Base-by-base conservation (phyloP, 2,888 invertebrate species). In the Taphrorychus bicolor region DNA sequence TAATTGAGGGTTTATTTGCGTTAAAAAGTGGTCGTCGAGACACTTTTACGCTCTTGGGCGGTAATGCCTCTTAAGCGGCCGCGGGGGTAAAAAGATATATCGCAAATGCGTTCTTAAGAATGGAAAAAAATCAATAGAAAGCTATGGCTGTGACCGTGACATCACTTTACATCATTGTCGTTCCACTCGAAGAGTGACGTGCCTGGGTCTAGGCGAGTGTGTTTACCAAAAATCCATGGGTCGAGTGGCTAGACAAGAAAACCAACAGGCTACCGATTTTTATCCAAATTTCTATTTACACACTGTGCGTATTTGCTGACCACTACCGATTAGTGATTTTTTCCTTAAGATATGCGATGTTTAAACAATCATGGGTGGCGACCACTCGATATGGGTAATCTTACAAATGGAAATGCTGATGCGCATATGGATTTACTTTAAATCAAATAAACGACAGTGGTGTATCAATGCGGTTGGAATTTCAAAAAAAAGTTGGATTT, bases 251-350 rank as follows among this genome's bases (percentile, higher is more conserved):
- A 42, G 56, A 60, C 41, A 64, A 60, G 40, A 59, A 57, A 73
- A 51, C 51, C 19, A 75, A 76, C 70, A 74, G 59, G 72, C 76
- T 76, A 74, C 76, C 70, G 73, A 74, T 73, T 71, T 66, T 51
- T 71, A 68, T 69, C 70, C 73, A 69, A 73, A 72, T 70, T 70
- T 71, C 69, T 70, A 69, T 72, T 69, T 66, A 70, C 58, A 17
- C 21, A 24, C 18, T n/a, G 16, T 19, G n/a, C n/a, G 7, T 51
- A 42, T 72, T 71, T 71, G 66, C 72, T 45, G 57, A 70, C 70
- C 70, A 70, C 68, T 71, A 72, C 57, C 69, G 72, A 73, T 73
- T 73, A 73, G 73, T 73, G 49, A 59, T 24, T 59, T 32, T 49
- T 59, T 67, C 59, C 70, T 67, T 70, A 68, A 52, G 67, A 70